Base-by-base conservation (phyloP, 2,888 invertebrate genomes). In the Xestia c-nigrum region DNA sequence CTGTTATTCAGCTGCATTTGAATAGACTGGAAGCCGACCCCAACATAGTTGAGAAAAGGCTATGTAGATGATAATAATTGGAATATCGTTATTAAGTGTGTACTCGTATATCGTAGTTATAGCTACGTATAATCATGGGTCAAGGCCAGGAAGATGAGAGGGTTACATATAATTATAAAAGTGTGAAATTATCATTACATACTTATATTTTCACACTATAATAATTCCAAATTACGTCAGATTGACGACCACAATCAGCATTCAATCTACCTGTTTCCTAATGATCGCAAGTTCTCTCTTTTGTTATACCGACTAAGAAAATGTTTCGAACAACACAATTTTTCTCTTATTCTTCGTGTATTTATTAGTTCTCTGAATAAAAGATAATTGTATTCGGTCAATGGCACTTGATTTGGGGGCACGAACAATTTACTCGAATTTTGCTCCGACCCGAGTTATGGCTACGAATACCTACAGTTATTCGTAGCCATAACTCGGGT, bases 391-490 rank as follows among this genome's bases (percentile, higher is more conserved):
- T 85, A 72, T 81, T 73, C 40, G 76, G 69, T 78, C 81, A 80
- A 85, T 84, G 76, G 67, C 77, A 79, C 85, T 84, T 85, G 76
- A 85, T 88, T 84, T 77, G 69, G 77, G 38, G 72, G 67, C 73
- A 71, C 70, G 67, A 69, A 65, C 59, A 72, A 75, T 80, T 88
- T 77, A 78, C 64, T 72, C 31, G 72, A 78, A 81, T 81, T 77
- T 81, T 80, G 67, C 70, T 43, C 59, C 52, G 64, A 59, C 71
- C 40, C 78, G 81, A 88, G 83, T 78, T 90, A 88, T 85, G 83
- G 81, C 77, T 71, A 50, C 80, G 76, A 79, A 89, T 89, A 87
- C 84, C 82, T 84, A 78, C 77, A 84, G 85, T n/a, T n/a, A n/a
- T n/a, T n/a, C n/a, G n/a, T n/a, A n/a, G n/a, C n/a, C n/a, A n/a